A percentile compares a stretch with the other conserved stretches of the same genome.
Evolutionary conservation across 2,888 invertebrate species (phyloP).

Genomic region (Sarcophaga variegata): DNA sequence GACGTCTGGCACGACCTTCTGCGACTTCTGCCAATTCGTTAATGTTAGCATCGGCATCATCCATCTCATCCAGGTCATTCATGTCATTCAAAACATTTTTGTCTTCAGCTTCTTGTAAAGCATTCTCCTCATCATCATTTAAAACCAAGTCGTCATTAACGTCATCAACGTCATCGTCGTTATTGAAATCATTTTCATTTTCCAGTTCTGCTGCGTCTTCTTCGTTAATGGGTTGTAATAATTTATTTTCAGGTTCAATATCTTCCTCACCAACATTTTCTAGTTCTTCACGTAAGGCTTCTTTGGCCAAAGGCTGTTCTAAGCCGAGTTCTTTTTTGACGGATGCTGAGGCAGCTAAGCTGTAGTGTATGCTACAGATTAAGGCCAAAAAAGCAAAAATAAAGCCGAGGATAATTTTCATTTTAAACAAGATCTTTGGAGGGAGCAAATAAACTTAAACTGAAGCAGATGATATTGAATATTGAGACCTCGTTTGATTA

Average conservation of each 20-base stretch:
- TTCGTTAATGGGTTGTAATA: neutral
- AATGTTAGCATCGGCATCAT: neutral
- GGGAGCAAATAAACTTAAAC: neutral
- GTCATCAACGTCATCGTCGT: neutral
- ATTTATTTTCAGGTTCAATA: neutral
- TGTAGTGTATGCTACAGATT: constrained; percentile 27
- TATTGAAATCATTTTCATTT: constrained; percentile 8
- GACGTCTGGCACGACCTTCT: constrained; percentile 5
- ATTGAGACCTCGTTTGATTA: neutral
- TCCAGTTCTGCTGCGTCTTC: neutral
- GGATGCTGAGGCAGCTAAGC: constrained; percentile 21
- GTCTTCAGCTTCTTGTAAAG: constrained; percentile 18
- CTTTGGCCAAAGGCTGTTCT: neutral
- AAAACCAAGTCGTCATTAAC: neutral
- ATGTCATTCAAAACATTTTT: neutral
- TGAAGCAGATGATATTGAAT: neutral
- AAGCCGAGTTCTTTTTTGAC: neutral
- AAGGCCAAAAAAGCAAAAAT: constrained; percentile 43
- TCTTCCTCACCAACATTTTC: neutral
- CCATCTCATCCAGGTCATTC: neutral
- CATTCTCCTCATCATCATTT: constrained; percentile 23
- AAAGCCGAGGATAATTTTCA: constrained; percentile 45
- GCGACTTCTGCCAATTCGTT: constrained; percentile 20
- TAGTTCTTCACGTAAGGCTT: constrained; percentile 3
- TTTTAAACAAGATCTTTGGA: neutral